Conservation (phyloP, 2,113 vertebrate genomes). For the Eclectus roratus region DNA sequence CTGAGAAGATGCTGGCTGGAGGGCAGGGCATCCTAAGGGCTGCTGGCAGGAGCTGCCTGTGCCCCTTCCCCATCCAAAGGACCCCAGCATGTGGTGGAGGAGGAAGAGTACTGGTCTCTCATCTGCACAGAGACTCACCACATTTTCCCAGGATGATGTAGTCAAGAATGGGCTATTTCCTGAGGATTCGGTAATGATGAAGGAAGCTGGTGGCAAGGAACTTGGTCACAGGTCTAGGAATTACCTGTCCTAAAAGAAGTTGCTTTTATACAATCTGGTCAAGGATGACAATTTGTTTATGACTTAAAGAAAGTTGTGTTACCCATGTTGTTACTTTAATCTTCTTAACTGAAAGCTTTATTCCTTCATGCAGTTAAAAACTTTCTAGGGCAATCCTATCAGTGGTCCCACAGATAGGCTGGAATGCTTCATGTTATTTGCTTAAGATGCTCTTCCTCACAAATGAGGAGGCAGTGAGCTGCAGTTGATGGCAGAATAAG, state of each 20-base stretch:
- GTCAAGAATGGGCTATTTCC: background rate
- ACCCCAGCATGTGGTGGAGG: background rate
- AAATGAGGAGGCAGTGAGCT: fast-evolving
- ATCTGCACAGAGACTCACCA: background rate
- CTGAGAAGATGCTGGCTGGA: fast-evolving
- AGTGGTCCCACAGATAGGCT: background rate
- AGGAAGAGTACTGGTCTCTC: background rate
- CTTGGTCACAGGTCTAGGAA: background rate
- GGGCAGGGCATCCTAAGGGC: background rate
- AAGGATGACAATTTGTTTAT: background rate
- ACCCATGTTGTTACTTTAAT: background rate
- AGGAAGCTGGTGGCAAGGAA: background rate
- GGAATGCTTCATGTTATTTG: background rate
- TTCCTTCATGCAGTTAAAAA: background rate
- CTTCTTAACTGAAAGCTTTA: background rate
- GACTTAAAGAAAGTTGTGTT: background rate
- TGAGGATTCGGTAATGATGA: background rate
- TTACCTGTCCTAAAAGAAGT: background rate
- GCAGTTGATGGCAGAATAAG: fast-evolving
- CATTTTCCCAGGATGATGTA: background rate
- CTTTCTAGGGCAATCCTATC: background rate
- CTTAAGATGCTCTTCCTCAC: background rate
- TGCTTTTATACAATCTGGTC: background rate
- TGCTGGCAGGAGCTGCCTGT: background rate
- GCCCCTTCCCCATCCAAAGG: background rate